A percentile compares a stretch with the other conserved stretches of the same genome.
Evolutionary conservation across 1,140 invertebrate species (phyloP).

Genomic region (Augochlora pura): DNA sequence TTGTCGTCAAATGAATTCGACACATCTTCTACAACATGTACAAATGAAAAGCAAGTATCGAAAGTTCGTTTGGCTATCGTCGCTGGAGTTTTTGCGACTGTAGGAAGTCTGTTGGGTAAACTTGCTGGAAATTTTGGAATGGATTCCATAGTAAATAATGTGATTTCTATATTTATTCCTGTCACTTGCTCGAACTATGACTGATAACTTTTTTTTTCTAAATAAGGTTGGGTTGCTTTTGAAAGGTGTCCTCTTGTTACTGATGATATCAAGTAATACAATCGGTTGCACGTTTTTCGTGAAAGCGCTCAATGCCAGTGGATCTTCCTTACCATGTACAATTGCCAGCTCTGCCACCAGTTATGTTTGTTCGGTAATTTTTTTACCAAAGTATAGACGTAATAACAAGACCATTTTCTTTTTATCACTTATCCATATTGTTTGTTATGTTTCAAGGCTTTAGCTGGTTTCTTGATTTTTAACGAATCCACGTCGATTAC

Average conservation of each 20-base stretch:
- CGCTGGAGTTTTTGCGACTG: slow-evolving; percentile 70
- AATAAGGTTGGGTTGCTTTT: slow-evolving; percentile 55
- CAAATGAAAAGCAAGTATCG: background rate
- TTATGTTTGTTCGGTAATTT: slow-evolving; percentile 83
- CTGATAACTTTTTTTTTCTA: background rate
- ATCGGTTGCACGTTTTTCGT: slow-evolving; percentile 83
- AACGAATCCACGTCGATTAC: slow-evolving; percentile 78
- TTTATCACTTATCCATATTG: background rate
- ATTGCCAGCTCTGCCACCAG: slow-evolving; percentile 83
- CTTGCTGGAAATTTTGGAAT: slow-evolving; percentile 65
- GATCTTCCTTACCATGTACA: slow-evolving; percentile 82
- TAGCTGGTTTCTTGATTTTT: slow-evolving; percentile 81
- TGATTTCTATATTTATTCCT: background rate
- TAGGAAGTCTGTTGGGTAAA: slow-evolving; percentile 74
- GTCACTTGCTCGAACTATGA: too few species aligned
- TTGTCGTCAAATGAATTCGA: background rate
- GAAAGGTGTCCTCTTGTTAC: slow-evolving; percentile 74
- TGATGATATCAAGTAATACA: slow-evolving; percentile 83
- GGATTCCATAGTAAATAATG: slow-evolving; percentile 63
- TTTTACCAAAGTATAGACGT: slow-evolving; percentile 4
- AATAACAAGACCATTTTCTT: slow-evolving; percentile 1
- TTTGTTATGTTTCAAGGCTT: slow-evolving; percentile 73
- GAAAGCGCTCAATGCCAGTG: slow-evolving; percentile 80
- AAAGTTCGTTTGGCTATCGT: slow-evolving; percentile 63
- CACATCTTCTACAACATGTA: background rate